A percentile compares a stretch with the other conserved stretches of the same genome.
These are phyloP conservation scores for Chlamydotis undulata DNA, from an alignment of 2,113 vertebrate genomes.

Conservation along the genomic window DNA sequence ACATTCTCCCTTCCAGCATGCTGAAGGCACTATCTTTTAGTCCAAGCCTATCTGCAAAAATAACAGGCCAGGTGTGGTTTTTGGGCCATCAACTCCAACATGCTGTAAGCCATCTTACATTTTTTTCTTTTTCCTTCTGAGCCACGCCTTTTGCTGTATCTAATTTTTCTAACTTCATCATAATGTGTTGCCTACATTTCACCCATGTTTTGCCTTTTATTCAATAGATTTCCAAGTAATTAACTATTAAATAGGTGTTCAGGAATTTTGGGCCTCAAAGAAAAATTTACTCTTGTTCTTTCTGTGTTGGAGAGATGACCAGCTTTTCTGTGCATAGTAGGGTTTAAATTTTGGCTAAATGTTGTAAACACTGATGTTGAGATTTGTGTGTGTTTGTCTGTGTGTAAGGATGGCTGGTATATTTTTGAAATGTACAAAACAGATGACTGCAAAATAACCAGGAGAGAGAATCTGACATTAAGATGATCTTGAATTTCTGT, in stretches of 20 bases:
- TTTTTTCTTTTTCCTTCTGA: neutral
- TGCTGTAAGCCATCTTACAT: neutral
- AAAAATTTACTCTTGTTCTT: neutral
- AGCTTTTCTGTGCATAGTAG: neutral
- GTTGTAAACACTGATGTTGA: neutral
- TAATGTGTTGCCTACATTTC: neutral
- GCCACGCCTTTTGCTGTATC: neutral
- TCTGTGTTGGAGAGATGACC: neutral
- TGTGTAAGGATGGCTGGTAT: neutral
- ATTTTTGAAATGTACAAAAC: neutral
- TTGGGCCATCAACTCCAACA: neutral
- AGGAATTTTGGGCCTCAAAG: neutral
- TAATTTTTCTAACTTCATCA: neutral
- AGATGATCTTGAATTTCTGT: neutral
- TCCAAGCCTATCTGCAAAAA: neutral
- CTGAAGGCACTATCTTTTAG: neutral
- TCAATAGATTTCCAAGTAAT: neutral
- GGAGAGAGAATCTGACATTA: neutral
- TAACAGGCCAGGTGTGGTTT: neutral
- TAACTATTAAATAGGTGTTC: neutral
- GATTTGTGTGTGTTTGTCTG: accelerated
- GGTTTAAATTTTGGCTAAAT: neutral
- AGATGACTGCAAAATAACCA: neutral
- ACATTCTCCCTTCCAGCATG: neutral
- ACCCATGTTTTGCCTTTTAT: neutral